Base-by-base conservation (phyloP, 2,797 vertebrate species). In the Enteromius anoplus region DNA sequence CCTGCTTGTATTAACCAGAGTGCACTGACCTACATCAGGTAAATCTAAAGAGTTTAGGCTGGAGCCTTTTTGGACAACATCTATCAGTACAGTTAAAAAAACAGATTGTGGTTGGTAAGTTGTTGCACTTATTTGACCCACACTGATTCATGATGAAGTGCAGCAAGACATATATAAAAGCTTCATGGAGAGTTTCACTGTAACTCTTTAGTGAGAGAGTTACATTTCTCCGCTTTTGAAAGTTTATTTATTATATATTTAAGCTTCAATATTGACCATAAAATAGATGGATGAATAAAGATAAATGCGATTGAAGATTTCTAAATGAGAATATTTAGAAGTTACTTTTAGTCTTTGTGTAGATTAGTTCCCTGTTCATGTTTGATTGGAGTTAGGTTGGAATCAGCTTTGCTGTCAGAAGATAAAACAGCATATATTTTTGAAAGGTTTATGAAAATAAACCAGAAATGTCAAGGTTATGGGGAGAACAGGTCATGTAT, bases 61-160 rank as follows among this genome's bases (percentile, higher is more conserved):
- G 26, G 42, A 60, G 29, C 6, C 19, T n/a, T 73, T 73, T 37
- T 34, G 5, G 37, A 75, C 29, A 55, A 60, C 73, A 75, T 75
- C 55, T 72, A 21, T 32, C 47, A 34, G 32, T 42, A 45, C 82
- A 76, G 15, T 47, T 34, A 65, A 78, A 53, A 58, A 51, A 51
- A 5, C 37, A 26, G 11, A 66, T 71, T 80, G 75, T 68, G 42
- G 49, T 75, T 73, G 2, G 49, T 51, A 42, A 42, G 51, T 62
- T 70, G 23, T 69, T 70, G 58, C 47, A 37, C 55, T 64, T 65
- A 58, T 72, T 58, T 81, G 58, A 80, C 81, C 73, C 66, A 51
- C 68, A 69, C 29, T 69, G 77, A 76, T 79, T 62, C 21, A 11
- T n/a, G 14, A 72, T 29, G 32, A 78, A 82, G 19, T 26, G 62